phyloP scores from a whole-genome alignment of 2,113 vertebrate species.

The Neopipo cinnamomea region DNA sequence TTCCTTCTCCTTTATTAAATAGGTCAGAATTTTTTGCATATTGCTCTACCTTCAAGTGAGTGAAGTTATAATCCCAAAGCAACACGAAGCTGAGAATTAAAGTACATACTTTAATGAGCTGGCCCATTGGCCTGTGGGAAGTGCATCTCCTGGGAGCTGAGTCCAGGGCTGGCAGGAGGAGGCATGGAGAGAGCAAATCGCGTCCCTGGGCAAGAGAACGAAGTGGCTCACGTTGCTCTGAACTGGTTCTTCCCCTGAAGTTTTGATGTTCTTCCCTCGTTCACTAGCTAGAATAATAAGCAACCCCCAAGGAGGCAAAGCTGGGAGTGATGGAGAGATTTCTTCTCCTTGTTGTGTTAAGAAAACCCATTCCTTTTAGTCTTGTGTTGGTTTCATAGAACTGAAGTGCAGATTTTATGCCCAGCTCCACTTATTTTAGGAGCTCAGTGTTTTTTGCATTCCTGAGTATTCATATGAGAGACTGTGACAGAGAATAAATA shows the following conservation, averaged over 20 bases:
- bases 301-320: background rate
- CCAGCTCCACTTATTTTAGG: background rate
- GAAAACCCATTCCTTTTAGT: background rate
- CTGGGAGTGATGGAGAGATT: background rate
- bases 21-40: conserved; percentile 37
- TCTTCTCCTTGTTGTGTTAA: background rate
- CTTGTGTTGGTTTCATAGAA: background rate
- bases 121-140: background rate
- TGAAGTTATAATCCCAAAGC: conserved; percentile 35
- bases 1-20: conserved; percentile 40
- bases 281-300: background rate
- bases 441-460: background rate
- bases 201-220: background rate
- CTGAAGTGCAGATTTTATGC: background rate
- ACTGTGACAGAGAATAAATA: background rate
- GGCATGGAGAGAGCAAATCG: background rate
- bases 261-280: background rate
- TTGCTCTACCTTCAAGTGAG: background rate
- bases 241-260: background rate
- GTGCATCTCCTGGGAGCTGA: background rate
- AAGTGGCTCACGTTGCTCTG: background rate
- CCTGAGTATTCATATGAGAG: background rate
- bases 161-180: background rate
- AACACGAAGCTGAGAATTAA: background rate
- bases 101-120: conserved; percentile 24